phyloP scores from a whole-genome alignment of 2,888 invertebrate species.

The Caradrina clavipalpis region DNA sequence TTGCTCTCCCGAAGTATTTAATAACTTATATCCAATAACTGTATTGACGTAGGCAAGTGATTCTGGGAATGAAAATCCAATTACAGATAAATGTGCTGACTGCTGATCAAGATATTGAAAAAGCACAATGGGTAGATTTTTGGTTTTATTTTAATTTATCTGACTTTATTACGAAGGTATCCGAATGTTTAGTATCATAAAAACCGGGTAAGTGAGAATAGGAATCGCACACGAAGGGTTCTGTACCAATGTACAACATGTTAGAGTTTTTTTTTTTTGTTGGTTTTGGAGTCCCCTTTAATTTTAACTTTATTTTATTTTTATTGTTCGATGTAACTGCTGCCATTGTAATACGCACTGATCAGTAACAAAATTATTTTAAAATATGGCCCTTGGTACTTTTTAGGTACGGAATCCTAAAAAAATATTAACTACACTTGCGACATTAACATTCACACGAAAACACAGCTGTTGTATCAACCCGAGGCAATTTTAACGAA shows the following conservation, averaged over 20 bases:
- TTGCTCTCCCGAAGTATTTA: conserved; percentile 39
- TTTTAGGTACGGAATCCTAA: too few relatives aligned
- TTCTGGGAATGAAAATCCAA: conserved; percentile 12
- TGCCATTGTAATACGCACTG: too few relatives aligned
- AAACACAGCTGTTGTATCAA: conserved; percentile 44
- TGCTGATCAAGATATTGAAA: neutral
- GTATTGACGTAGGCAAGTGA: conserved; percentile 8
- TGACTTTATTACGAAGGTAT: conserved; percentile 19
- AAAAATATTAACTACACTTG: conserved; percentile 30
- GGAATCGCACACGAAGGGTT: too few relatives aligned
- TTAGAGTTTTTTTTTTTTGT: too few relatives aligned
- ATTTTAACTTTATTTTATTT: too few relatives aligned
- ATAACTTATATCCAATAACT: conserved; percentile 41
- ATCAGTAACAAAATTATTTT: too few relatives aligned
- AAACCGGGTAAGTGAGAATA: neutral
- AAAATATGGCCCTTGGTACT: too few relatives aligned
- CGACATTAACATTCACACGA: conserved; percentile 50
- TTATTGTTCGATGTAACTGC: too few relatives aligned
- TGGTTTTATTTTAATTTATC: conserved; percentile 20
- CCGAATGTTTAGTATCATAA: conserved; percentile 24
- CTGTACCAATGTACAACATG: too few relatives aligned
- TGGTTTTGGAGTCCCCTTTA: too few relatives aligned
- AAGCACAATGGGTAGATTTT: neutral
- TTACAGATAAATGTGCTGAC: conserved; percentile 7
- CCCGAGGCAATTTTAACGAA: conserved; percentile 33